Evolutionary conservation across 2,888 invertebrate species (phyloP).

Genomic region (Ornithoptera priamus): DNA sequence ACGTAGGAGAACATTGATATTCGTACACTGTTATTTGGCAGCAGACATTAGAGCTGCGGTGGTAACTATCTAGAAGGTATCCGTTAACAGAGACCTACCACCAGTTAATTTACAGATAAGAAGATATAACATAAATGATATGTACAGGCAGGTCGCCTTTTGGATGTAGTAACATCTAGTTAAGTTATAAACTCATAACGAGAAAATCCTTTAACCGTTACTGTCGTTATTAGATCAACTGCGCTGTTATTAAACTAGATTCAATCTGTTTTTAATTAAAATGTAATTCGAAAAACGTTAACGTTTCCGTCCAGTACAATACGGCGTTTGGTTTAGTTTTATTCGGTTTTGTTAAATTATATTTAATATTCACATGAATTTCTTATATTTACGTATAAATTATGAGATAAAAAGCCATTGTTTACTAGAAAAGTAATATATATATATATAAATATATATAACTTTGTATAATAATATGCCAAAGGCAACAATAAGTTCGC

Average conservation of each 20-base stretch:
- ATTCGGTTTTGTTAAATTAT: neutral
- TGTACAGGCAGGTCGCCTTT: neutral
- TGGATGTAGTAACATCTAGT: neutral
- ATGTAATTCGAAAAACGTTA: neutral
- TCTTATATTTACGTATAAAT: neutral
- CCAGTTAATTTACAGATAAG: too few relatives aligned
- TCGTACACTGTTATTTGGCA: too few relatives aligned
- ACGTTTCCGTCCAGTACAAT: neutral
- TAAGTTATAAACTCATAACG: neutral
- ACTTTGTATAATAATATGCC: too few relatives aligned
- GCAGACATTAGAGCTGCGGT: too few relatives aligned
- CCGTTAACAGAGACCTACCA: too few relatives aligned
- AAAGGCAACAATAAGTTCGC: too few relatives aligned
- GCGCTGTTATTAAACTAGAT: constrained; percentile 5
- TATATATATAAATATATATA: too few relatives aligned
- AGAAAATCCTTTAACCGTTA: constrained; percentile 1
- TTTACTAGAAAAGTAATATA: too few relatives aligned
- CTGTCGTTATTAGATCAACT: constrained; percentile 11
- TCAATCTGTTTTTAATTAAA: constrained; percentile 16
- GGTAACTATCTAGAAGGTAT: too few relatives aligned
- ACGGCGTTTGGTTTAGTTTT: neutral
- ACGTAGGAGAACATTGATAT: too few relatives aligned
- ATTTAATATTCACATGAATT: neutral
- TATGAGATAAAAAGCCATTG: too few relatives aligned
- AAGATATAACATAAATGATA: neutral